A percentile compares a stretch with the other conserved stretches of the same genome.
phyloP scores from a whole-genome alignment of 2,113 vertebrate species.

The Oncorhynchus mykiss region DNA sequence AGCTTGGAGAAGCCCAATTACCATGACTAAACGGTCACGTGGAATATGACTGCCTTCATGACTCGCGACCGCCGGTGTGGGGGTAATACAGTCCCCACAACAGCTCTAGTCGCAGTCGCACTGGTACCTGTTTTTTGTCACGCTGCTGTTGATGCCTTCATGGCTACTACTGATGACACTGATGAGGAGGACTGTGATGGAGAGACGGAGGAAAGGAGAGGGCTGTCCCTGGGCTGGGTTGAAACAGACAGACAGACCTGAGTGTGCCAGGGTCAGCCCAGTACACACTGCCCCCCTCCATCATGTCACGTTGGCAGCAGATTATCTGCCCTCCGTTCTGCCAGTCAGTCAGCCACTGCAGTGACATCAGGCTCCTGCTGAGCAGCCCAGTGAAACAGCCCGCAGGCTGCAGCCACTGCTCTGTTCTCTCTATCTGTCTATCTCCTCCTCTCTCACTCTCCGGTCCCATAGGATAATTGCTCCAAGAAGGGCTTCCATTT shows the following conservation, averaged over 20 bases:
- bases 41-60: no score
- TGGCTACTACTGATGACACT: conserved; percentile 34
- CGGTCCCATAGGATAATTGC: conserved; percentile 67
- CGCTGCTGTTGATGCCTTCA: conserved; percentile 43
- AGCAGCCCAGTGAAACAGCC: no score
- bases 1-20: no score
- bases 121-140: no score
- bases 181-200: conserved; percentile 64
- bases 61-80: no score
- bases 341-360: conserved; percentile 12
- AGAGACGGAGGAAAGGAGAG: conserved; percentile 48
- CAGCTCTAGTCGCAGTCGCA: not conserved
- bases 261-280: conserved; percentile 16
- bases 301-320: conserved; percentile 50
- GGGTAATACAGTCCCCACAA: no score
- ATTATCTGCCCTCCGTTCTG: conserved; percentile 43
- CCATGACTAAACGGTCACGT: no score
- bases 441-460: conserved; percentile 1
- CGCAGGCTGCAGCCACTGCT: not conserved
- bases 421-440: conserved; percentile 13
- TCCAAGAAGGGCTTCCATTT: conserved; percentile 58
- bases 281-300: conserved; percentile 26
- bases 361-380: no score
- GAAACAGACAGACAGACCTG: conserved; percentile 33
- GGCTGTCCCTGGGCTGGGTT: conserved; percentile 48